These are phyloP conservation scores for Pelmatolapia mariae DNA, from an alignment of 2,113 vertebrate genomes.

Conservation along the genomic window DNA sequence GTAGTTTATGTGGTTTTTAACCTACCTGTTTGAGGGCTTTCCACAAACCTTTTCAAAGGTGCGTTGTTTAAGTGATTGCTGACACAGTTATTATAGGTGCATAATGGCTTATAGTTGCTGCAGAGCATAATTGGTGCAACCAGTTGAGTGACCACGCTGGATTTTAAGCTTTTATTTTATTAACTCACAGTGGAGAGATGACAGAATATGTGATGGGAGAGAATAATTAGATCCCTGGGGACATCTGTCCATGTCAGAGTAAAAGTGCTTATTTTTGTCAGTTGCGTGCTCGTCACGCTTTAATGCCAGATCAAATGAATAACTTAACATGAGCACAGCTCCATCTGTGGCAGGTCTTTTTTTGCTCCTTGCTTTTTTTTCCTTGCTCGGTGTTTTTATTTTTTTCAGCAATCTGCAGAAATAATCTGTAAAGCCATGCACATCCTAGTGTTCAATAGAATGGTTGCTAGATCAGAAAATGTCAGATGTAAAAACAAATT, in stretches of 20 bases:
- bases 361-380: neutral
- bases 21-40: neutral
- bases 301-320: neutral
- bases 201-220: neutral
- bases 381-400: neutral
- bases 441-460: neutral
- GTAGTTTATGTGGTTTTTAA: neutral
- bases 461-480: neutral
- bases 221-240: neutral
- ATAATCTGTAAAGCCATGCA: neutral
- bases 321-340: neutral
- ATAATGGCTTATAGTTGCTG: neutral
- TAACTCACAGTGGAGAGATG: neutral
- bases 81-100: neutral
- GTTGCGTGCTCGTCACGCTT: neutral
- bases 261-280: neutral
- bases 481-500: neutral
- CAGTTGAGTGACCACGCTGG: neutral
- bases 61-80: neutral
- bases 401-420: neutral
- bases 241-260: neutral
- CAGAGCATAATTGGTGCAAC: neutral
- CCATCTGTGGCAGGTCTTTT: neutral
- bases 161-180: neutral
- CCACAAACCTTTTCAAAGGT: neutral